Evolutionary conservation across 2,888 invertebrate genomes (phyloP), one percentile per base, ranked within the genome.

Genomic region (Synanthedon tipuliformis): DNA sequence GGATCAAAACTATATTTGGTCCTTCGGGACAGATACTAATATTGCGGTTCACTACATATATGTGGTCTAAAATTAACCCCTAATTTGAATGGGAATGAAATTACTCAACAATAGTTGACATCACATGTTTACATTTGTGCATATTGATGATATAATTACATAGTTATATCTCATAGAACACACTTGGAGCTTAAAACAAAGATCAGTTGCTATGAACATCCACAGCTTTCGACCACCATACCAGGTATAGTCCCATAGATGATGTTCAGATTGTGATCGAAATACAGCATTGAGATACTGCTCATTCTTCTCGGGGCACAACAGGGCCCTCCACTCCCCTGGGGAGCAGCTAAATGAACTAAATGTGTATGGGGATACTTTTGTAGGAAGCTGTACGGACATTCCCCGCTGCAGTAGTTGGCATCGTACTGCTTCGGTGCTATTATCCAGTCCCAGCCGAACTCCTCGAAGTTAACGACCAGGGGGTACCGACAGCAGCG

Each of bases 381-480:
- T 71, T 95, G 95, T 57, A 96, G 85, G 73, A 95, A 95, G 52
- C 95, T 92, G 81, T 93, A 93, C 0, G 94, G 94, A 78, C 99
- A 99, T 67, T 97, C 96, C 7, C 99, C 98, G 53, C 95, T 92
- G 86, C 99, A 99, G 86, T 97, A 97, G 84, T 96, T 96, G 7
- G 98, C 98, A 69, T 95, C 94, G 87, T 98, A 99, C 56, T 92
- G 90, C 68, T 95, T 96, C 0, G 99, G 99, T 0, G 97, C 97
- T 55, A 99, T 96, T 67, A 99, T 95, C 93, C 97, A 99, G 73
- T 98, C 96, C 97, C 98, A 98, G 27, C 97, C 97, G 73, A 98
- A 97, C 70, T 93, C 92, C 63, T 95, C 94, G 77, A 99, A 99
- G 87, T 98, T 96, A 13, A 99, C 96, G 12, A 92, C 92, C 49